These are phyloP conservation scores for Cheumatopsyche charites DNA, from an alignment of 1,140 invertebrate species.

Conservation along the genomic window DNA sequence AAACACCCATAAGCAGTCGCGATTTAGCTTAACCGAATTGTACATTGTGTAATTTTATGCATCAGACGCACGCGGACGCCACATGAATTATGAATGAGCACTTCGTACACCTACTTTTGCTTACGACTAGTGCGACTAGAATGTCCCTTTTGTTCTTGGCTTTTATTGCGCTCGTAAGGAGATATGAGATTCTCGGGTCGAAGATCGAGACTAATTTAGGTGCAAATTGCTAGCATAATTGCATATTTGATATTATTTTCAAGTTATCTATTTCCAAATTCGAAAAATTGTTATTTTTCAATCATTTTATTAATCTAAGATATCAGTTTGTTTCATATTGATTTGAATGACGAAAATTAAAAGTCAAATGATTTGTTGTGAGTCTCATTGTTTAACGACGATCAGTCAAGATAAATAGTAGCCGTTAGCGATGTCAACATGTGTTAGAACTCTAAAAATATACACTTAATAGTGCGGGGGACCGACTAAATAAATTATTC, in stretches of 20 bases:
- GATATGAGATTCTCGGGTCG: conserved; percentile 1
- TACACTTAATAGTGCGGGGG: conserved; percentile 33
- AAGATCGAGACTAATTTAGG: conserved; percentile 18
- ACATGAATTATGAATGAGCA: conserved; percentile 30
- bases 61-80: conserved; percentile 29
- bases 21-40: conserved; percentile 16
- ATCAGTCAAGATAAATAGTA: conserved; percentile 29
- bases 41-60: conserved; percentile 34
- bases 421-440: conserved; percentile 36
- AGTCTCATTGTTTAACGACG: conserved; percentile 23
- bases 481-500: conserved; percentile 41
- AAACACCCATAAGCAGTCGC: conserved; percentile 22
- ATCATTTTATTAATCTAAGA: too few relatives aligned
- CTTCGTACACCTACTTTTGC: conserved; percentile 1
- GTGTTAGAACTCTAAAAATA: conserved; percentile 35
- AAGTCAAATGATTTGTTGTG: conserved; percentile 38
- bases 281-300: too few relatives aligned
- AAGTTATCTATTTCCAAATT: neutral
- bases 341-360: neutral
- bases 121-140: neutral
- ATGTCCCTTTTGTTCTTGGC: conserved; percentile 30
- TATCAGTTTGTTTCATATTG: neutral
- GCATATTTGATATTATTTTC: neutral
- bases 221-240: conserved; percentile 1
- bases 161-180: conserved; percentile 16